These are phyloP conservation scores for Dicrostonyx torquatus DNA, from an alignment of 2,797 vertebrate genomes.

Conservation along the genomic window DNA sequence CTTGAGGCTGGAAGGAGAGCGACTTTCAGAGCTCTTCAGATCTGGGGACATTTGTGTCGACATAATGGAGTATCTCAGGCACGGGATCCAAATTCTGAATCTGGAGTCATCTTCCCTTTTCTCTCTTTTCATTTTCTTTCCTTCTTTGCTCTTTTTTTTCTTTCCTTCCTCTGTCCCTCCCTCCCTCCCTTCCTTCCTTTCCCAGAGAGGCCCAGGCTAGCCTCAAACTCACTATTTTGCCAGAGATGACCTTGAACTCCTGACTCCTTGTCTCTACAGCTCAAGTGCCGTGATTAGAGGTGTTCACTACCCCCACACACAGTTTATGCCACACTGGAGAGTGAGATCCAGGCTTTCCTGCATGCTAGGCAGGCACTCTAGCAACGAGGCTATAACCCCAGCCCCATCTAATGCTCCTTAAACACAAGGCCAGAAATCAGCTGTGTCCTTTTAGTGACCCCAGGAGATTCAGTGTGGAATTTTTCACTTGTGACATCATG, in stretches of 20 bases:
- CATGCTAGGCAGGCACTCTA: background rate
- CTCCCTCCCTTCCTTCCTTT: too few species aligned
- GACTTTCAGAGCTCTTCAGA: background rate
- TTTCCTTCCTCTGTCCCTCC: accelerated
- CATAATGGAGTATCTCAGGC: background rate
- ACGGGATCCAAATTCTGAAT: background rate
- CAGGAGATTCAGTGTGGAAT: background rate
- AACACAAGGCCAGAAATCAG: background rate
- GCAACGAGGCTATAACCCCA: background rate
- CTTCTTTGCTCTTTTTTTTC: too few species aligned
- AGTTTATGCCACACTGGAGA: background rate
- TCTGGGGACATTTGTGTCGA: background rate
- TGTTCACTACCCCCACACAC: background rate
- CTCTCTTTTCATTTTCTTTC: background rate
- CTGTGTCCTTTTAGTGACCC: background rate
- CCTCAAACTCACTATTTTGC: background rate
- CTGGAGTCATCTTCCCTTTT: background rate
- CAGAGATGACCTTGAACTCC: background rate
- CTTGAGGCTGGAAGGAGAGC: too few species aligned
- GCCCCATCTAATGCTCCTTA: background rate
- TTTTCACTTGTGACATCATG: background rate
- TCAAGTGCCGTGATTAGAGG: background rate
- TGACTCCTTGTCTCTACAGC: background rate
- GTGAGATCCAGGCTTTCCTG: background rate
- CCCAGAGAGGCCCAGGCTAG: background rate